Base-by-base conservation (phyloP, 2,113 vertebrate species). In the rabbit (Oryctolagus cuniculus) region DNA sequence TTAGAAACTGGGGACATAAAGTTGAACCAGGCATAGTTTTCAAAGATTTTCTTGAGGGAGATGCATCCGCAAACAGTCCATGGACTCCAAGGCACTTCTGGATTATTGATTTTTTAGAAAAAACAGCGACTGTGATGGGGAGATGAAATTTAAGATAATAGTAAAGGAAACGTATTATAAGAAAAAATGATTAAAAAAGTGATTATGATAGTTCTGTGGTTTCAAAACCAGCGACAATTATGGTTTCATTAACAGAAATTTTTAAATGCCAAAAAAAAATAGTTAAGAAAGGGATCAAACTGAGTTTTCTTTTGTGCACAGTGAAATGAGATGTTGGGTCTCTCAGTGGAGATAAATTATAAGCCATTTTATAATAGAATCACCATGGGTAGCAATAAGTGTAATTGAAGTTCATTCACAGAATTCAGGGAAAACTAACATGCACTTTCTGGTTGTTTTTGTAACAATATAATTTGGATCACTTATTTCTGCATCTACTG, bases 371-470 rank as follows among this genome's bases (percentile, higher is more conserved):
- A 24, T 95, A 93, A 85, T 63, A 79, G 85, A 94, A 86, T 92
- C 94, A 44, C 85, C 61, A 58, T 66, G 74, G 78, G 53, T 87
- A 95, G 51, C 74, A 93, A 94, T 85, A 91, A 21, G 7, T 66
- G 8, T 93, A 93, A 95, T 64, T 89, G 74, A 92, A 64, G 27
- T 51, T 93, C 92, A 92, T 89, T 96, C 87, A 66, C n/a, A 93
- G 82, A 93, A 87, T 87, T 97, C 61, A 55, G 27, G 49, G 31
- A 87, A 95, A 88, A 63, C 58, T 86, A 86, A 31, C 24, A 61
- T 61, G 25, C 5, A 89, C 25, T 92, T 97, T 90, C 61, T 73
- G 10, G 51, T 87, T 92, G 88, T 97, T 93, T 96, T 61, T 92
- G 55, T 75, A 94, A 86, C 81, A 92, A 93, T 89, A 83, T 87